phyloP scores from a whole-genome alignment of 2,113 vertebrate genomes.

The Mellivora capensis region DNA sequence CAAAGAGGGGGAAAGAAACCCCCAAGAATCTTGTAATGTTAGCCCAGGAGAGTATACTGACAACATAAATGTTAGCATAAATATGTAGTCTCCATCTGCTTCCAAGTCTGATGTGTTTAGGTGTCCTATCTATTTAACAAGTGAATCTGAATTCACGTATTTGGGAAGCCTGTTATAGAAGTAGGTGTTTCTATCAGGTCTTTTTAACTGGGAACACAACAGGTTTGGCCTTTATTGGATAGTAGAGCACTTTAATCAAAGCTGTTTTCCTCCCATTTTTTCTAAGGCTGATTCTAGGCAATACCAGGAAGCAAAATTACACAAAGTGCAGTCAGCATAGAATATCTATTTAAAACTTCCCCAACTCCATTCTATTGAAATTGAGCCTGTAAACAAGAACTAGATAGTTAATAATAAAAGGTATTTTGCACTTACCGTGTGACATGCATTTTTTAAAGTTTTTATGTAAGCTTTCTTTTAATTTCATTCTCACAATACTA shows the following conservation, averaged over 20 bases:
- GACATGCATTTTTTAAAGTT: not conserved
- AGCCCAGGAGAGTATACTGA: constrained; percentile 49
- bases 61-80: constrained; percentile 74
- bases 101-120: constrained; percentile 64
- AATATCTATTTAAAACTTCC: not conserved
- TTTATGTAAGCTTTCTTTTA: not conserved
- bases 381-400: not conserved
- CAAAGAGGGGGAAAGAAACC: constrained; percentile 27
- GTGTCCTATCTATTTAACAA: constrained; percentile 74
- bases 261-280: constrained; percentile 2
- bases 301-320: not conserved
- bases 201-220: constrained; percentile 57
- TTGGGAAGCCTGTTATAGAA: constrained; percentile 44
- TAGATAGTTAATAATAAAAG: not conserved
- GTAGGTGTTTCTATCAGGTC: constrained; percentile 42
- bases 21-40: constrained; percentile 52
- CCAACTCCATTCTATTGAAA: not conserved
- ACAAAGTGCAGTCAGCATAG: not conserved
- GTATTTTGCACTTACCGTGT: not conserved
- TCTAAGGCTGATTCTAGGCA: not conserved
- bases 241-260: not conserved
- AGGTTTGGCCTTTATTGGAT: constrained; percentile 53
- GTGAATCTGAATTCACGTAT: constrained; percentile 57
- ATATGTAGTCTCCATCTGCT: constrained; percentile 75
- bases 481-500: not conserved